phyloP scores from a whole-genome alignment of 2,888 invertebrate genomes.

The Esperia sulphurella region DNA sequence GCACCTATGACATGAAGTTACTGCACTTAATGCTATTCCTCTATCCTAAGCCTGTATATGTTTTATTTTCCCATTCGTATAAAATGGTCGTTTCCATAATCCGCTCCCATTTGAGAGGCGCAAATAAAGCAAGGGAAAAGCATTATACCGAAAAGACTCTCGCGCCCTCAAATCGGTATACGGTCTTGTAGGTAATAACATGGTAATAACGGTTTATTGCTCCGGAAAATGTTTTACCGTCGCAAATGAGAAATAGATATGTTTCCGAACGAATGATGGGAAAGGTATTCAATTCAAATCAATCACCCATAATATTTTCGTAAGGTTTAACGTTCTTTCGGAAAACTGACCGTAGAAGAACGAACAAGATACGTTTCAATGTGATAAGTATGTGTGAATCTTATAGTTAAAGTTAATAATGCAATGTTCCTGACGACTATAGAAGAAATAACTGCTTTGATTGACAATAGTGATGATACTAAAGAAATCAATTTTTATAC shows the following conservation, averaged over 20 bases:
- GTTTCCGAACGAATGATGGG: slow-evolving; percentile 9
- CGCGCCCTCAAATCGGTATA: slow-evolving; percentile 14
- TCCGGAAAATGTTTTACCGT: slow-evolving; percentile 12
- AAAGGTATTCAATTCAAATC: slow-evolving; percentile 17
- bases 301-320: slow-evolving; percentile 1
- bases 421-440: too few relatives aligned
- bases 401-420: too few relatives aligned
- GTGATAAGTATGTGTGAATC: too few relatives aligned
- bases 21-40: background rate
- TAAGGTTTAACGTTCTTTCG: background rate
- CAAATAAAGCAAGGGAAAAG: slow-evolving; percentile 18
- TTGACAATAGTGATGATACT: too few relatives aligned
- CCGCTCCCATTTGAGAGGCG: slow-evolving; percentile 19
- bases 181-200: slow-evolving; percentile 20
- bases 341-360: too few relatives aligned
- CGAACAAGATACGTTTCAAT: too few relatives aligned
- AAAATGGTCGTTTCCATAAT: slow-evolving; percentile 26
- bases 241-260: slow-evolving; percentile 9
- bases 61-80: slow-evolving; percentile 20
- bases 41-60: slow-evolving; percentile 12
- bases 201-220: slow-evolving; percentile 24
- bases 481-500: too few relatives aligned
- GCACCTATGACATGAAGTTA: background rate
- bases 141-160: slow-evolving; percentile 13
- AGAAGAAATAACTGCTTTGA: too few relatives aligned